Percentiles rank a stretch among this genome's conserved stretches.
phyloP scores from a whole-genome alignment of 1,140 invertebrate genomes.

The Heterodera carotae region DNA sequence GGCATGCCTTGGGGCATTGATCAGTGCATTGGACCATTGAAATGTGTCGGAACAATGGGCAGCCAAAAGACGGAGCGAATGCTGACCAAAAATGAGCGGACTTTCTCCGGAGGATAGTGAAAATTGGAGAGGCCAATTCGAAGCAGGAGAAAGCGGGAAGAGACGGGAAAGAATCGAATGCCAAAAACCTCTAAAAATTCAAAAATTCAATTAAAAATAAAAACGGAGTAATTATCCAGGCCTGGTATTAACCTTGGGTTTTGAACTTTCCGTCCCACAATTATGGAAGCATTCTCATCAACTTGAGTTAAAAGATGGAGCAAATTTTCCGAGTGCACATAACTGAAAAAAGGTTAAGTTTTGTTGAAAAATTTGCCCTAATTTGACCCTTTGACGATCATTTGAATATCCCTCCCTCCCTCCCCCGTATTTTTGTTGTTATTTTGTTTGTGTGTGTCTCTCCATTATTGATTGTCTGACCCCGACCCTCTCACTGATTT shows the following conservation, averaged over 20 bases:
- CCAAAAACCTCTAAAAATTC: constrained; percentile 16
- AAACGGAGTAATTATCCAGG: neutral
- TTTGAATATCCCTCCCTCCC: too few species aligned
- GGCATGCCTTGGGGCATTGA: constrained; percentile 4
- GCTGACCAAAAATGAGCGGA: constrained; percentile 7
- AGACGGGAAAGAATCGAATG: constrained; percentile 14
- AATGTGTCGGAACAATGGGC: neutral
- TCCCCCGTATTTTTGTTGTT: too few species aligned
- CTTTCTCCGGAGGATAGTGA: constrained; percentile 17
- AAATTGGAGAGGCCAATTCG: constrained; percentile 16
- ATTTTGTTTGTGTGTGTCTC: neutral
- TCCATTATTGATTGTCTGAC: too few species aligned
- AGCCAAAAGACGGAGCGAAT: neutral
- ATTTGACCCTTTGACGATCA: too few species aligned
- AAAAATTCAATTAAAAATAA: neutral
- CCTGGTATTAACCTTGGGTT: neutral
- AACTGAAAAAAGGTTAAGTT: too few species aligned
- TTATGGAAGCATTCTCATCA: constrained; percentile 8
- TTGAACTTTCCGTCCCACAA: constrained; percentile 18
- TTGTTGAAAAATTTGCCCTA: too few species aligned
- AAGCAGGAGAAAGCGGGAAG: constrained; percentile 13
- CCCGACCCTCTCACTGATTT: too few species aligned
- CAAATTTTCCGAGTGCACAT: constrained; percentile 20
- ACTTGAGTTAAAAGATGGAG: neutral
- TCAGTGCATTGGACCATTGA: neutral